A percentile compares a stretch with the other conserved stretches of the same genome.
These are phyloP conservation scores for Amblyopsis rosae DNA, from an alignment of 2,113 vertebrate genomes.

Conservation along the genomic window DNA sequence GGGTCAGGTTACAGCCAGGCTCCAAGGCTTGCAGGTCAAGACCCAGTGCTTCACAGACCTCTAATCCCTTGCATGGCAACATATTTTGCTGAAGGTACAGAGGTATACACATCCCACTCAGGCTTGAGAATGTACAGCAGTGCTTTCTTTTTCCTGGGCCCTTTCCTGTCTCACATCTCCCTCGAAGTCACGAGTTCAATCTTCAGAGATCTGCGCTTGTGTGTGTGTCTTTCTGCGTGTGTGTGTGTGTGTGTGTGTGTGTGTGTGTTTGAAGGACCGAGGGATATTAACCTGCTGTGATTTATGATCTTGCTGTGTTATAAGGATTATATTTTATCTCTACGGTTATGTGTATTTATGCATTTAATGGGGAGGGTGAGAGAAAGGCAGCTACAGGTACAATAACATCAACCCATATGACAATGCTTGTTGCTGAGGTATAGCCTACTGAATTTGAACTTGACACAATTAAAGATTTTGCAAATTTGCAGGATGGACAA, in stretches of 20 bases:
- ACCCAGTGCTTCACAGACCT: conserved; percentile 82
- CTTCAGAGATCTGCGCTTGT: conserved; percentile 65
- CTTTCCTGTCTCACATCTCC: conserved; percentile 41
- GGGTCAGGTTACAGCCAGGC: conserved; percentile 90
- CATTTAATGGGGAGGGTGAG: conserved; percentile 6
- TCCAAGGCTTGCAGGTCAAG: conserved; percentile 85
- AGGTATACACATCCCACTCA: conserved; percentile 53
- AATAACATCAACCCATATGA: neutral
- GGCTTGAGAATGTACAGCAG: conserved; percentile 54
- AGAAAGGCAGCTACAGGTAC: conserved; percentile 12
- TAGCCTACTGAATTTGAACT: neutral
- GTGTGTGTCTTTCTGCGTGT: no score
- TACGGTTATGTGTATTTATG: conserved; percentile 23
- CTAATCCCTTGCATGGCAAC: conserved; percentile 79
- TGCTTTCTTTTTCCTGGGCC: conserved; percentile 34
- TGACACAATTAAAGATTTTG: no score
- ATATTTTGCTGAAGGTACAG: conserved; percentile 73
- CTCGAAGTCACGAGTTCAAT: conserved; percentile 76
- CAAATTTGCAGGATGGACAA: no score
- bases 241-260: no score
- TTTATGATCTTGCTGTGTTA: conserved; percentile 73
- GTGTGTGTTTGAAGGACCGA: conserved; percentile 36
- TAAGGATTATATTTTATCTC: conserved; percentile 69
- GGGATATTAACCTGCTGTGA: conserved; percentile 72
- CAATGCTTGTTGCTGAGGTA: conserved; percentile 20